These are phyloP conservation scores for Enteromius argenteus DNA, from an alignment of 2,797 vertebrate genomes.

Conservation along the genomic window DNA sequence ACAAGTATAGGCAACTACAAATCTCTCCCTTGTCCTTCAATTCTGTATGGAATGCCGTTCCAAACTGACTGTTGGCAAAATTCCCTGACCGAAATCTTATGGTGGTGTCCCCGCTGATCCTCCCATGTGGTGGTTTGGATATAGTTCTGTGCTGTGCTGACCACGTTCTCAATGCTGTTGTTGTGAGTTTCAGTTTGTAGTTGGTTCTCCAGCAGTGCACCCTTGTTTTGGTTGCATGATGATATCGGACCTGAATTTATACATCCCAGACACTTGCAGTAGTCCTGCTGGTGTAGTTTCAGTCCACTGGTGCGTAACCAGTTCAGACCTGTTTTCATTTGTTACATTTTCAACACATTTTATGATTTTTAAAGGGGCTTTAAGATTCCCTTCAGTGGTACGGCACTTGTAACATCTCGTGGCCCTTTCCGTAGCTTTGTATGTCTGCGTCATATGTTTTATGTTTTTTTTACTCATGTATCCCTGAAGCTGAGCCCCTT, in stretches of 20 bases:
- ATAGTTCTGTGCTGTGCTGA: conserved; percentile 47
- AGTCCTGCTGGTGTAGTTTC: conserved; percentile 51
- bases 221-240: conserved; percentile 53
- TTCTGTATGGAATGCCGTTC: conserved; percentile 21
- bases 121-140: conserved; percentile 55
- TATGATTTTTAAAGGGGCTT: not conserved
- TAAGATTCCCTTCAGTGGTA: conserved; percentile 38
- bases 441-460: conserved; percentile 58
- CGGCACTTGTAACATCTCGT: conserved; percentile 4
- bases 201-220: conserved; percentile 54
- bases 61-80: conserved; percentile 11
- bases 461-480: not conserved
- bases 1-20: conserved; percentile 36
- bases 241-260: conserved; percentile 41
- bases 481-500: conserved; percentile 42
- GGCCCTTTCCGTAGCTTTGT: conserved; percentile 52
- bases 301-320: conserved; percentile 11
- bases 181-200: conserved; percentile 45
- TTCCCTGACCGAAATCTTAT: conserved; percentile 37
- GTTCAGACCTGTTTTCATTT: conserved; percentile 32
- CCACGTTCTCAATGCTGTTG: conserved; percentile 45
- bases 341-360: conserved; percentile 39
- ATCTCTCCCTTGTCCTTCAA: conserved; percentile 4
- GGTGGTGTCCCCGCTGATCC: conserved; percentile 59
- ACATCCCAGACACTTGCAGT: conserved; percentile 25